Evolutionary conservation across 1,140 invertebrate species (phyloP).

Genomic region (Charaxes varanes): DNA sequence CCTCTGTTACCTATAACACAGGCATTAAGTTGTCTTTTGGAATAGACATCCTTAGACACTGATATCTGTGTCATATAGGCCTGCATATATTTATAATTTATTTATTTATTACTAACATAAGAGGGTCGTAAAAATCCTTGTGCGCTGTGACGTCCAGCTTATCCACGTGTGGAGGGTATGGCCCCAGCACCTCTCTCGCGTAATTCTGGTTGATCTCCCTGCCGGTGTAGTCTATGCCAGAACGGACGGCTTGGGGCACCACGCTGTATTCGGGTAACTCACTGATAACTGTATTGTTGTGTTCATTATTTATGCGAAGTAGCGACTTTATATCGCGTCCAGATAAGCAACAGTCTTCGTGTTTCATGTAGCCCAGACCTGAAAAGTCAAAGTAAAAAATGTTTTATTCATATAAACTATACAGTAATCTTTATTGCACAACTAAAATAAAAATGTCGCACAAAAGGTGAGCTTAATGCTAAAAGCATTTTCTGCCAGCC

Average conservation of each 20-base stretch:
- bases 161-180: constrained; percentile 38
- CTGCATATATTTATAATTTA: no score
- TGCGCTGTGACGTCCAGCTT: constrained; percentile 30
- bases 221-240: constrained; percentile 49
- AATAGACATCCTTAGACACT: no score
- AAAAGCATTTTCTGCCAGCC: no score
- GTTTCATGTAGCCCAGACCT: constrained; percentile 46
- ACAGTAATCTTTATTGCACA: no score
- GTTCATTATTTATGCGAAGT: constrained; percentile 29
- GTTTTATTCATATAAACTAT: no score
- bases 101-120: no score
- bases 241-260: constrained; percentile 26
- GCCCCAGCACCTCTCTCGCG: constrained; percentile 34
- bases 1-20: no score
- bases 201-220: constrained; percentile 36
- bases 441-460: no score
- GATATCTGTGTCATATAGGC: no score
- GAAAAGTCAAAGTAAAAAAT: constrained; percentile 15
- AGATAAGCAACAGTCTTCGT: constrained; percentile 34
- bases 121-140: constrained; percentile 35
- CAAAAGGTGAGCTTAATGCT: no score
- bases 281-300: constrained; percentile 22
- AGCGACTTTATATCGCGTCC: constrained; percentile 41
- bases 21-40: no score
- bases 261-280: constrained; percentile 37